These are phyloP conservation scores for Caenorhabditis inopinata DNA, from an alignment of 1,140 invertebrate species.

Conservation along the genomic window DNA sequence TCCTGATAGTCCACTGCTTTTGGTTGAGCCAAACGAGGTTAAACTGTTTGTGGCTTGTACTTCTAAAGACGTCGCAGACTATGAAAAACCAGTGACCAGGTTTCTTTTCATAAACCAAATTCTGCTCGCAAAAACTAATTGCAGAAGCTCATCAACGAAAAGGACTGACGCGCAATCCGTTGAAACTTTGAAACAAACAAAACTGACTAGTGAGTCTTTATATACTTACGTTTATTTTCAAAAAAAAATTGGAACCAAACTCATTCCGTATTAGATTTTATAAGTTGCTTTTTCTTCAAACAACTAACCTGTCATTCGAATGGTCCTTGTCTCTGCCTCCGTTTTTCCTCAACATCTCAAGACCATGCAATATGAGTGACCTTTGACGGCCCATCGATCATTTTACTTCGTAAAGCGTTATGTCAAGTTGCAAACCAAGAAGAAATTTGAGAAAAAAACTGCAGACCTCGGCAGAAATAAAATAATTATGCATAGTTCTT, in stretches of 20 bases:
- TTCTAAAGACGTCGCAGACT: background rate
- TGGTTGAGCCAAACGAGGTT: background rate
- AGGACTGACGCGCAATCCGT: no score
- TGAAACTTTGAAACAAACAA: conserved; percentile 9
- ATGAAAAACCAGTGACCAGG: background rate
- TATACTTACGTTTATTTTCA: no score
- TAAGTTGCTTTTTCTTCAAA: background rate
- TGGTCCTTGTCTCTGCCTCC: background rate
- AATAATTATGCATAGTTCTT: no score
- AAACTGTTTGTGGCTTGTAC: background rate
- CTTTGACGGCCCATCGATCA: background rate
- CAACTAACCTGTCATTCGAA: background rate
- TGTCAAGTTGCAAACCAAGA: background rate
- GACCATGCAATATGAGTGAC: background rate
- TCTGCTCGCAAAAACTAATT: no score
- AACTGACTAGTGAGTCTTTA: background rate
- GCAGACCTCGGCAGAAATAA: background rate
- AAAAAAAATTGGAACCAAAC: no score
- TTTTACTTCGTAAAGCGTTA: conserved; percentile 13
- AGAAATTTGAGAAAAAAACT: conserved; percentile 21
- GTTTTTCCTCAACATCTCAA: background rate
- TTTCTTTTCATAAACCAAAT: background rate
- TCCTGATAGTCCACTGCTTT: background rate
- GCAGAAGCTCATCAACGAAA: no score
- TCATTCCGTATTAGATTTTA: no score